Base-by-base conservation (phyloP, 1,140 invertebrate genomes). In the Pinna nobilis region DNA sequence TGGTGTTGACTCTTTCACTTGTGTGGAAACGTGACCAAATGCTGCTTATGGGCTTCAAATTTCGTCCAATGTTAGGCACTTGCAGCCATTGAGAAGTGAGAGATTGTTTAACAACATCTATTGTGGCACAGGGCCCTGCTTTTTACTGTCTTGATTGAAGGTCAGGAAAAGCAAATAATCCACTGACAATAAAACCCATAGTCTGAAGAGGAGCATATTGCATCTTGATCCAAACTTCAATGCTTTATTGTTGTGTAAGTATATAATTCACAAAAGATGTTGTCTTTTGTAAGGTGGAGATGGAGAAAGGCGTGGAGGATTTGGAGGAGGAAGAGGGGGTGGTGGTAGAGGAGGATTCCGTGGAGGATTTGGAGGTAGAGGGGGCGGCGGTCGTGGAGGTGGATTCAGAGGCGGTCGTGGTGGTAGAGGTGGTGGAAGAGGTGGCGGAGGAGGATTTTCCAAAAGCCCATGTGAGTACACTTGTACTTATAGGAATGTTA, bases 321-420 rank as follows among this genome's bases (percentile, higher is more conserved):
- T 63, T 3, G 51, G 61, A 41, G 37, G 74, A 18, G 59, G 59
- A 35, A 32, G 68, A 4, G 9, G 61, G 15, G 70, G 71, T 41
- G 50, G 85, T 49, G 57, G 78, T 20, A 53, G 82, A 23, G 77
- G 78, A 13, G 74, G 78, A 23, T 66, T 64, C 6, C 11, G 30
- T 15, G 30, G 70, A 20, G 64, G 70, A 13, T 60, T 70, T n/a
- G n/a, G 47, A 39, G 53, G 69, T n/a, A 37, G 70, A 47, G 59
- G 69, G 20, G 41, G 85, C 32, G 50, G 82, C 11, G 72, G 81
- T 41, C 55, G 81, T 25, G 79, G 80, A n/a, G 71, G 78, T 32
- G 69, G 68, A 39, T 37, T 78, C 11, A 37, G 81, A 60, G 65
- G 73, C 9, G 61, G 71, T 11, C 55, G 69, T 0, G 63, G 68